A percentile compares a stretch with the other conserved stretches of the same genome.
Conservation (phyloP, 2,888 invertebrate genomes). For the Halictus quadricinctus region DNA sequence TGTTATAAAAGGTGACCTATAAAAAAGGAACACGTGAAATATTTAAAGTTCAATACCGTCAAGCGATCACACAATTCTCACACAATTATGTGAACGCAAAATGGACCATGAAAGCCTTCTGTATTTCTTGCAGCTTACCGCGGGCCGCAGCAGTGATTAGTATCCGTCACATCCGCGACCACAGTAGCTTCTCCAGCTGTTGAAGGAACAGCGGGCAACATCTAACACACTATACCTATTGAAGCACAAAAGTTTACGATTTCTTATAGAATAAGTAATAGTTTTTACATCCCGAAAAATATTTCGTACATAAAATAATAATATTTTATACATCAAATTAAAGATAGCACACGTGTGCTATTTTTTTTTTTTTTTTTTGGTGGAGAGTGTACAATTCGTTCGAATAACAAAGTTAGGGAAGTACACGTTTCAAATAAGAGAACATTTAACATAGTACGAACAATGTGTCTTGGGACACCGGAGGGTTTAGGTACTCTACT, state of each 20-base stretch:
- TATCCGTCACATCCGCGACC: background rate
- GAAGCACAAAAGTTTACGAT: background rate
- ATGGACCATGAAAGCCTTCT: background rate
- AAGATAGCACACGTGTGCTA: no score
- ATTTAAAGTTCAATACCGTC: background rate
- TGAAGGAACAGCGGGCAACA: background rate
- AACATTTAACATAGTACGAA: background rate
- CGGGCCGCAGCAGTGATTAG: background rate
- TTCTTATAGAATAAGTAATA: background rate
- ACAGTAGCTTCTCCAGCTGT: background rate
- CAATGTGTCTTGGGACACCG: background rate
- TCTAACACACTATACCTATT: background rate
- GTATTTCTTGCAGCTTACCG: background rate
- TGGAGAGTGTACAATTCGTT: background rate
- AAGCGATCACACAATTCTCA: background rate
- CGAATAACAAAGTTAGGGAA: background rate
- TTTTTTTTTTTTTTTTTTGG: no score
- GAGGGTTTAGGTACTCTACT: background rate
- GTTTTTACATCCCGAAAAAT: background rate
- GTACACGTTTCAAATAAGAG: background rate
- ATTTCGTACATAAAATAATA: no score
- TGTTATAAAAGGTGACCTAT: no score
- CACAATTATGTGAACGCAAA: background rate
- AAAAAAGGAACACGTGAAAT: background rate
- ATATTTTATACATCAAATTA: no score